Conservation (phyloP, 2,113 vertebrate species). For the Oxyruncus cristatus region DNA sequence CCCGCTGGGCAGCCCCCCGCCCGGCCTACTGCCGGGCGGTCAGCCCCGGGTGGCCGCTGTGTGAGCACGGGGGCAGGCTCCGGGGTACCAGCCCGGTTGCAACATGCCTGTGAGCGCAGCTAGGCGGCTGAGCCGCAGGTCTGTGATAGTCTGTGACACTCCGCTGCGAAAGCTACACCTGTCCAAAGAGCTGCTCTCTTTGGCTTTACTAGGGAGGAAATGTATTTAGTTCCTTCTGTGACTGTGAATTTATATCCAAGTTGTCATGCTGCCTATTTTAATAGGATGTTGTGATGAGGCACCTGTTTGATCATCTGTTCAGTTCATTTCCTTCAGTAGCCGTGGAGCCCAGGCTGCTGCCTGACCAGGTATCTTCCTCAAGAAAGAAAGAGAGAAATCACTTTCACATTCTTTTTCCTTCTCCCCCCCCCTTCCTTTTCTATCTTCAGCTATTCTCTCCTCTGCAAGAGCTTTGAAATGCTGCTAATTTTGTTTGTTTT, state of each 20-base stretch:
- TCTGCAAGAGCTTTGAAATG: not conserved
- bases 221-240: fast-evolving
- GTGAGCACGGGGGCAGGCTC: fast-evolving
- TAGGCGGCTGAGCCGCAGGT: fast-evolving
- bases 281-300: not conserved
- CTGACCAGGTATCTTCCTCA: not conserved
- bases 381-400: not conserved
- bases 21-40: too few species aligned
- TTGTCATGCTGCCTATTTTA: not conserved
- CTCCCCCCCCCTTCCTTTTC: too few species aligned
- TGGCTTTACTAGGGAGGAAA: not conserved
- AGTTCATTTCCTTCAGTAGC: not conserved
- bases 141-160: not conserved
- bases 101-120: fast-evolving
- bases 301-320: not conserved
- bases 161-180: not conserved
- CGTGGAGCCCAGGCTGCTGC: not conserved
- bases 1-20: fast-evolving
- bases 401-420: not conserved
- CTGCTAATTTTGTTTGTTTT: not conserved
- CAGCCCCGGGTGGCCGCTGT: not conserved
- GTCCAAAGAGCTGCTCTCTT: not conserved
- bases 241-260: not conserved
- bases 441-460: not conserved
- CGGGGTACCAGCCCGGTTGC: fast-evolving